These are phyloP conservation scores for Tenthredo amoena DNA, from an alignment of 2,888 invertebrate genomes.

Conservation along the genomic window DNA sequence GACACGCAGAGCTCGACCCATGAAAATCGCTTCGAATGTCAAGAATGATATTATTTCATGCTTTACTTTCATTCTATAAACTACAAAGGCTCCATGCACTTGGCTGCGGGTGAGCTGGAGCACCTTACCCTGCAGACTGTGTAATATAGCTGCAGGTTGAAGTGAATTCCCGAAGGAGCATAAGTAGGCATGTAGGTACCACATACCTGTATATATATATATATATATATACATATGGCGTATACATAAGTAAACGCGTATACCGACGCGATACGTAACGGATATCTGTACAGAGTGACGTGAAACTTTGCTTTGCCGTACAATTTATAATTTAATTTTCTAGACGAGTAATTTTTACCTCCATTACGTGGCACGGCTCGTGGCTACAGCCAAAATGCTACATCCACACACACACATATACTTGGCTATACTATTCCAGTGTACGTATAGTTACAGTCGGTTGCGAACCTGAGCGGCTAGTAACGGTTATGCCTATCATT, in stretches of 20 bases:
- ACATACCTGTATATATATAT: not conserved
- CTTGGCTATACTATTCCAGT: not conserved
- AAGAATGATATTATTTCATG: conserved; percentile 34
- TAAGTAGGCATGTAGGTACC: conserved; percentile 18
- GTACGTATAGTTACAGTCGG: conserved; percentile 62
- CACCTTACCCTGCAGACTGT: conserved; percentile 39
- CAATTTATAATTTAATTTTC: conserved; percentile 73
- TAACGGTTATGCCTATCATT: conserved; percentile 73
- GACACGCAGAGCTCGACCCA: not conserved
- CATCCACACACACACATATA: conserved; percentile 39
- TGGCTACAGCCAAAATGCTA: conserved; percentile 65
- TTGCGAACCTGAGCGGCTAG: conserved; percentile 67
- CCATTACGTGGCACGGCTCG: conserved; percentile 59
- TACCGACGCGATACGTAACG: conserved; percentile 12
- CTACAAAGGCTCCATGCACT: conserved; percentile 3
- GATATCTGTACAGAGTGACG: conserved; percentile 47
- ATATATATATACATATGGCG: not conserved
- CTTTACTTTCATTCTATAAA: not conserved
- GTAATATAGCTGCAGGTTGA: conserved; percentile 37
- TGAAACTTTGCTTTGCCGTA: conserved; percentile 51
- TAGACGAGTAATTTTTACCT: conserved; percentile 71
- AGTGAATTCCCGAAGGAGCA: conserved; percentile 43
- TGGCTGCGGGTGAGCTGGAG: conserved; percentile 18
- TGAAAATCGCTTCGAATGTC: not conserved
- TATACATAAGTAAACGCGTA: not conserved